Evolutionary conservation across 2,888 invertebrate species (phyloP).

Genomic region (Phorcus lineatus): DNA sequence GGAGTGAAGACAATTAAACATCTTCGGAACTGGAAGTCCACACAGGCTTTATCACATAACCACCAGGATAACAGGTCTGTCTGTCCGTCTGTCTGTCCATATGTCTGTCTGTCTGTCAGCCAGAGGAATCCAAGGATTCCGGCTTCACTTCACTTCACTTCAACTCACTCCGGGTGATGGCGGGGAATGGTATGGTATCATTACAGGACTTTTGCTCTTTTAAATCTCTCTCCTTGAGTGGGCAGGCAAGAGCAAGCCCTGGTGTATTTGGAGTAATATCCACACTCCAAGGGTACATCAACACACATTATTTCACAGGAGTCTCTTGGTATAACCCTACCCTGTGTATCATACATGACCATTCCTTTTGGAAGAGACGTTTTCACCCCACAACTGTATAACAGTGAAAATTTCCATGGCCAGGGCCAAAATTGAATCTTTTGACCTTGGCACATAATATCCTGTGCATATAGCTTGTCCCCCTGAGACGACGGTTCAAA

Average conservation of each 20-base stretch:
- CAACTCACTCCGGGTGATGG: neutral
- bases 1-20: no score
- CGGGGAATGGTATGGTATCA: conserved; percentile 18
- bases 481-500: neutral
- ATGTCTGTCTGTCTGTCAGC: conserved; percentile 11
- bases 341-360: conserved; percentile 2
- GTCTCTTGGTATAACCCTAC: neutral
- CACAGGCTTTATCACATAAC: conserved; percentile 18
- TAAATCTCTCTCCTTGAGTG: neutral
- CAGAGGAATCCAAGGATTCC: neutral
- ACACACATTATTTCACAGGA: conserved; percentile 13
- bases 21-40: neutral
- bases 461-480: conserved; percentile 30
- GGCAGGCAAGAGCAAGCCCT: neutral
- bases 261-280: neutral
- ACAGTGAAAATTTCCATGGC: conserved; percentile 17
- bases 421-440: neutral
- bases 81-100: neutral
- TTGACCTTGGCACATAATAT: conserved; percentile 3
- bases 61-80: neutral
- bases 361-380: conserved; percentile 19
- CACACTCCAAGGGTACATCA: conserved; percentile 11
- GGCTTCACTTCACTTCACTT: no score
- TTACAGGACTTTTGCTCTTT: neutral
- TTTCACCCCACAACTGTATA: conserved; percentile 20